Conservation (phyloP, 2,113 vertebrate genomes). For the Barbus barbus region DNA sequence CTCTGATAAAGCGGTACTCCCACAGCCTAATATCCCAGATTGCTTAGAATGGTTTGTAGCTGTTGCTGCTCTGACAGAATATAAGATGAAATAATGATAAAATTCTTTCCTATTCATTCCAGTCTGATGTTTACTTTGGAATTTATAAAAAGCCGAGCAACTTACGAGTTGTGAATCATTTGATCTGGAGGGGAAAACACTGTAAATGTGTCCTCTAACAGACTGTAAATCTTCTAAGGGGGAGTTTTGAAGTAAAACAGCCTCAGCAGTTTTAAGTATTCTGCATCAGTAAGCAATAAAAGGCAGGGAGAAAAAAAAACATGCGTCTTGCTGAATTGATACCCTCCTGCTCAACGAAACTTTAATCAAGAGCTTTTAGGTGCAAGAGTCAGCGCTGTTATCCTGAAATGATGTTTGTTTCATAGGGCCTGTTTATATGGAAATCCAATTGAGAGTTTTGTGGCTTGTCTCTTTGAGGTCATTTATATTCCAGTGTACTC, state of each 20-base stretch:
- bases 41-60: slow-evolving; percentile 12
- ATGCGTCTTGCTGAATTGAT: slow-evolving; percentile 20
- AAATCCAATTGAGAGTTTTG: slow-evolving; percentile 12
- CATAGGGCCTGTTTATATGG: slow-evolving; percentile 4
- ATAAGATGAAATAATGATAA: background rate
- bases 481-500: background rate
- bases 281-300: slow-evolving; percentile 53
- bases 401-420: slow-evolving; percentile 43
- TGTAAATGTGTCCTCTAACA: slow-evolving; percentile 10
- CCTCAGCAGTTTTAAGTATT: slow-evolving; percentile 44
- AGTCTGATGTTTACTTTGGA: background rate
- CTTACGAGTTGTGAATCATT: slow-evolving; percentile 23
- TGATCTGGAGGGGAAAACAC: slow-evolving; percentile 41
- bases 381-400: slow-evolving; percentile 12
- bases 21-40: slow-evolving; percentile 9
- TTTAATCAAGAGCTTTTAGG: slow-evolving; percentile 44
- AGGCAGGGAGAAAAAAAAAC: slow-evolving; percentile 16
- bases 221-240: slow-evolving; percentile 22
- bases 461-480: slow-evolving; percentile 9
- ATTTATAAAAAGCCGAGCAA: slow-evolving; percentile 13
- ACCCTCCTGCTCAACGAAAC: slow-evolving; percentile 20
- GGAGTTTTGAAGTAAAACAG: slow-evolving; percentile 22
- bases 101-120: background rate
- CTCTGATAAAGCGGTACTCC: background rate
- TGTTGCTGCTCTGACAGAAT: background rate